These are phyloP conservation scores for Cherax quadricarinatus DNA, from an alignment of 1,140 invertebrate genomes.

Conservation along the genomic window DNA sequence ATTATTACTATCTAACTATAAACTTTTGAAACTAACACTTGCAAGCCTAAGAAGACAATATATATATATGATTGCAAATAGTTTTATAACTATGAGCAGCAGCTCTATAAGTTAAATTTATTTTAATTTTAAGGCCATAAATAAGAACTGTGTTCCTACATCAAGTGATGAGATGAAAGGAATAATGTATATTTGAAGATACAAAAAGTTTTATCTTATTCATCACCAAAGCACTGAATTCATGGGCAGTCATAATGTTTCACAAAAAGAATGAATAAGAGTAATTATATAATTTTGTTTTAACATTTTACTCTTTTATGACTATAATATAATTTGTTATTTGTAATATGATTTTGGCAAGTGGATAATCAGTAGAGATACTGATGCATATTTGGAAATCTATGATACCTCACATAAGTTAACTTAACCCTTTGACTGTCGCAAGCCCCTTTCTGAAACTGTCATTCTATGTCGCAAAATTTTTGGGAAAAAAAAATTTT, in stretches of 20 bases:
- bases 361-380: background rate
- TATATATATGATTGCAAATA: background rate
- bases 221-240: background rate
- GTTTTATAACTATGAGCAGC: background rate
- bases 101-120: background rate
- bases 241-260: background rate
- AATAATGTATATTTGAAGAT: background rate
- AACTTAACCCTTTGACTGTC: no score
- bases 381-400: no score
- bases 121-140: background rate
- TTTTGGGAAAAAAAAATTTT: no score
- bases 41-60: background rate
- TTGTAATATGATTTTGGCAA: background rate
- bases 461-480: no score
- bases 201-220: background rate
- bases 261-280: background rate
- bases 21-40: background rate
- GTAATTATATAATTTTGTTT: background rate
- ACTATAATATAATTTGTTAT: background rate
- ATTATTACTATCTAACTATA: background rate
- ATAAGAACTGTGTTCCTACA: background rate
- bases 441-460: no score
- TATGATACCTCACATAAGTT: no score
- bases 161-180: background rate
- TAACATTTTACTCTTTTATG: background rate